Conservation (phyloP, 2,888 invertebrate species). For the Athalia circularis region DNA sequence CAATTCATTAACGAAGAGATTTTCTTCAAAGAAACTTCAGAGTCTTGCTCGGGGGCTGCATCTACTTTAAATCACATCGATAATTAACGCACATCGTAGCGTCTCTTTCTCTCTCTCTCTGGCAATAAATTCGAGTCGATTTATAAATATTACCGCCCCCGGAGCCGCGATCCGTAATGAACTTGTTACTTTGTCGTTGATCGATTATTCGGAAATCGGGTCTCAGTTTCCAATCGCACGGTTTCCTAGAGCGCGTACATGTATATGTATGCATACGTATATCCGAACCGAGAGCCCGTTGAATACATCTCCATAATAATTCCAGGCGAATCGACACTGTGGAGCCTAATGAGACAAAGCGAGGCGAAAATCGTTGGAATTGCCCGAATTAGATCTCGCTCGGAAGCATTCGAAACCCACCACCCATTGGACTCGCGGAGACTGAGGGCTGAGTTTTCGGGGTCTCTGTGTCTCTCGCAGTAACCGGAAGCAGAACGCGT, state of each 20-base stretch:
- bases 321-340: constrained; percentile 21
- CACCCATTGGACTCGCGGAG: background rate
- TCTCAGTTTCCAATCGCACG: background rate
- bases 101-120: too few species aligned
- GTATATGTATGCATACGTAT: too few species aligned
- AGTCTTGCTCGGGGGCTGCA: too few species aligned
- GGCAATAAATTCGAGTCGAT: background rate
- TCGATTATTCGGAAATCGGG: constrained; percentile 28
- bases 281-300: constrained; percentile 2
- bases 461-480: background rate
- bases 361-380: constrained; percentile 32
- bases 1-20: constrained; percentile 6
- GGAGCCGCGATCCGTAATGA: background rate
- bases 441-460: background rate
- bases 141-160: constrained; percentile 11
- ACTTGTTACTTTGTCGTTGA: constrained; percentile 33
- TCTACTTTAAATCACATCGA: background rate
- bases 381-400: constrained; percentile 38
- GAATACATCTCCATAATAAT: constrained; percentile 42
- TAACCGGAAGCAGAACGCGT: background rate
- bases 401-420: background rate
- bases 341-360: constrained; percentile 49
- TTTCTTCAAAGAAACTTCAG: too few species aligned
- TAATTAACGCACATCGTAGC: too few species aligned
- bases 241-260: background rate